phyloP scores from a whole-genome alignment of 2,797 vertebrate species.

The Tauraco hartlaubi region DNA sequence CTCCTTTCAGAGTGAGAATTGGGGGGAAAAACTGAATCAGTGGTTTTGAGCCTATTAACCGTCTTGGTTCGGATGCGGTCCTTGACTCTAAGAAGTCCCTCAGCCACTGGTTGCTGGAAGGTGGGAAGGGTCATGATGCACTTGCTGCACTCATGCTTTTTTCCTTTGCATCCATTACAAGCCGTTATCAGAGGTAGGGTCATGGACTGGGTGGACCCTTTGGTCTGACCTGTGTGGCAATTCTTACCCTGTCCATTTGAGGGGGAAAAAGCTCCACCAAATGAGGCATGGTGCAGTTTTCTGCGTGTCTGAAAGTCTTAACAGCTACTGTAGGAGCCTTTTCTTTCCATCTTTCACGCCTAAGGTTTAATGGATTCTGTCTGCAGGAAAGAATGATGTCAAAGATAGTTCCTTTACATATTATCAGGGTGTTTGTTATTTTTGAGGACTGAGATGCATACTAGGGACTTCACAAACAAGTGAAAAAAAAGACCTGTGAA shows the following conservation, averaged over 20 bases:
- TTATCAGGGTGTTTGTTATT: neutral
- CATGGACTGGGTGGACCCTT: neutral
- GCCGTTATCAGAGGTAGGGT: neutral
- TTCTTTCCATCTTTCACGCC: neutral
- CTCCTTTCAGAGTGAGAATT: neutral
- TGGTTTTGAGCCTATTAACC: neutral
- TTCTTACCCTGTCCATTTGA: neutral
- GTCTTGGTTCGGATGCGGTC: neutral
- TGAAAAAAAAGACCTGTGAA: neutral
- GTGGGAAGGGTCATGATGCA: neutral
- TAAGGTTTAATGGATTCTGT: conserved; percentile 1
- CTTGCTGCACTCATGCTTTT: neutral
- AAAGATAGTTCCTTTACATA: neutral
- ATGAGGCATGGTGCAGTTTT: neutral
- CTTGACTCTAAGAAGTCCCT: neutral
- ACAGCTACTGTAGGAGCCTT: neutral
- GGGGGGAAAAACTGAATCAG: neutral
- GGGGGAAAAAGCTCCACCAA: neutral
- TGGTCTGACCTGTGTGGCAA: neutral
- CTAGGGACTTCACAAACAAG: neutral
- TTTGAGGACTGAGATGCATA: neutral
- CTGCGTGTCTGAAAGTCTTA: neutral
- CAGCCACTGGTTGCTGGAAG: neutral
- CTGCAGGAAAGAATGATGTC: neutral
- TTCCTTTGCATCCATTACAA: neutral